phyloP scores from a whole-genome alignment of 1,140 invertebrate genomes.

The Maniola jurtina region DNA sequence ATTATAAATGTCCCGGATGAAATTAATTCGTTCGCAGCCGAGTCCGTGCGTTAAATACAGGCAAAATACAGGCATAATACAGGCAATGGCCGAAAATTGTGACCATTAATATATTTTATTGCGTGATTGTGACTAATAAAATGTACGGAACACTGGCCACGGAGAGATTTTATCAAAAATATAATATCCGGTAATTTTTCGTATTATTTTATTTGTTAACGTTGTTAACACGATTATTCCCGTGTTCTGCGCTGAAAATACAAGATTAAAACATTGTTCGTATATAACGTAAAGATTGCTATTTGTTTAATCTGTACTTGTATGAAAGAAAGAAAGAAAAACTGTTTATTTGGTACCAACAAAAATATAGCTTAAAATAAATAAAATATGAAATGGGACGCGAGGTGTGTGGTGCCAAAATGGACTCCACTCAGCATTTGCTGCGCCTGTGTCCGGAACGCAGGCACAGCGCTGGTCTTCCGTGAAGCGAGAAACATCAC shows the following conservation, averaged over 20 bases:
- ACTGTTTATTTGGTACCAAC: too few species aligned
- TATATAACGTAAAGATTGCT: too few species aligned
- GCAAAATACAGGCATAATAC: background rate
- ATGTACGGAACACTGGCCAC: slow-evolving; percentile 1
- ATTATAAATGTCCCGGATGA: background rate
- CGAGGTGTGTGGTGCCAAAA: too few species aligned
- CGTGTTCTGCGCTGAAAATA: background rate
- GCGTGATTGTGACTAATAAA: slow-evolving; percentile 9
- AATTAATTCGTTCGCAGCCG: slow-evolving; percentile 3
- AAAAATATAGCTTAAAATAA: too few species aligned
- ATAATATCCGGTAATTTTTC: background rate
- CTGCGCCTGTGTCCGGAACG: too few species aligned
- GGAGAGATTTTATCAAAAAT: background rate
- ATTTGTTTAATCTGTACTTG: too few species aligned
- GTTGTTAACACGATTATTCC: background rate
- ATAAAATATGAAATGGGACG: too few species aligned
- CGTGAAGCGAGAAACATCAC: too few species aligned
- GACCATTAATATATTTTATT: slow-evolving; percentile 11
- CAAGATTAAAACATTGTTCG: background rate
- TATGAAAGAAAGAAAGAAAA: too few species aligned
- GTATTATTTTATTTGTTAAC: background rate
- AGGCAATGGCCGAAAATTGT: slow-evolving; percentile 4
- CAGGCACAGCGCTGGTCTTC: too few species aligned
- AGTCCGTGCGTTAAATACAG: background rate
- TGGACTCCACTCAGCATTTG: too few species aligned